Evolutionary conservation across 1,140 invertebrate species (phyloP).

Genomic region (Danaus plexippus): DNA sequence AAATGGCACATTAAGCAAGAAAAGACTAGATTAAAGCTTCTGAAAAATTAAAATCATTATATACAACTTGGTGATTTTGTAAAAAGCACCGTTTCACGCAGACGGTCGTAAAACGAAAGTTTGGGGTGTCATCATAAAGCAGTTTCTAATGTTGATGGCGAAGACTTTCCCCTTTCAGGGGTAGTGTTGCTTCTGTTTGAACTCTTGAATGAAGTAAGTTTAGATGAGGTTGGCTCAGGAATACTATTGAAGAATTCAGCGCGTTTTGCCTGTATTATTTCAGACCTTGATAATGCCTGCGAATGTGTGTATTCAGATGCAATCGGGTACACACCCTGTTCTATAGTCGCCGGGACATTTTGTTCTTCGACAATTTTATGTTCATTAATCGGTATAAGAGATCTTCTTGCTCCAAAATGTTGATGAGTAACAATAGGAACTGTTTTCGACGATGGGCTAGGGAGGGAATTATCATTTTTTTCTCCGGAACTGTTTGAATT

Average conservation of each 20-base stretch:
- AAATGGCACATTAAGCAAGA: conserved; percentile 60
- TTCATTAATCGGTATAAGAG: conserved; percentile 56
- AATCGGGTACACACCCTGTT: conserved; percentile 55
- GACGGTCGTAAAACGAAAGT: conserved; percentile 7
- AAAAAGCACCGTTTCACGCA: conserved; percentile 46
- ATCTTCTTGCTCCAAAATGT: conserved; percentile 60
- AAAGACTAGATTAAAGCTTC: conserved; percentile 70
- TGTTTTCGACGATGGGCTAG: conserved; percentile 48
- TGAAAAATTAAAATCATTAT: conserved; percentile 53
- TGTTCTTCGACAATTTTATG: conserved; percentile 38
- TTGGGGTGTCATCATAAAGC: conserved; percentile 70
- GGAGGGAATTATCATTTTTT: conserved; percentile 52
- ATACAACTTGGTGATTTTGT: conserved; percentile 30
- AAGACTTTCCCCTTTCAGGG: conserved; percentile 47
- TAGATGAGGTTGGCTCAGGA: conserved; percentile 44
- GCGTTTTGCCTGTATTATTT: conserved; percentile 72
- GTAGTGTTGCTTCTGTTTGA: conserved; percentile 41
- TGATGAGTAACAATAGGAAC: conserved; percentile 65
- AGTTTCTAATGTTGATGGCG: conserved; percentile 73
- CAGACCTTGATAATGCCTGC: conserved; percentile 54
- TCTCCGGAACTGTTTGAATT: conserved; percentile 70
- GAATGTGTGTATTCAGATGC: conserved; percentile 38
- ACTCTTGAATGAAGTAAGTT: conserved; percentile 54
- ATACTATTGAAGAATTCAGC: conserved; percentile 71
- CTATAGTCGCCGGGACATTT: conserved; percentile 29